Evolutionary conservation across 2,113 vertebrate species (phyloP), one percentile per base, ranked within the genome.

Genomic region (Ptychochromis oligacanthus): DNA sequence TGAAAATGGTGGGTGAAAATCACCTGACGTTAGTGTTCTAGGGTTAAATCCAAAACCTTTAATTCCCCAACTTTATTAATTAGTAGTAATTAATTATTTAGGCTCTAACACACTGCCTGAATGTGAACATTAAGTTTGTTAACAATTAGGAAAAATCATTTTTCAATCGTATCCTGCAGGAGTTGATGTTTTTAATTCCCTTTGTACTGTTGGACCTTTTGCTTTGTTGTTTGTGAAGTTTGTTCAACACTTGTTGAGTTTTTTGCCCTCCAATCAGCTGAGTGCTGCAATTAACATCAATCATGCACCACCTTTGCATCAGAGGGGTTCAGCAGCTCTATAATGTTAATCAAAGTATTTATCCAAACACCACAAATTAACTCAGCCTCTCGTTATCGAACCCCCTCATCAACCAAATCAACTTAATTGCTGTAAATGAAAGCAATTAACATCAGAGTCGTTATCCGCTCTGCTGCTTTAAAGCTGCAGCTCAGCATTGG

Each of bases 331-430:
- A 57, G 31, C 11, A 5, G 65, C 75, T 62, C 40, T 1, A 2
- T 7, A 18, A 61, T 4, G 40, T 62, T 86, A 84, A 89, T 87
- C 15, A 88, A 31, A 64, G 79, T 90, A 81, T 92, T 94, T 85
- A 88, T 84, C 81, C 67, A 88, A 82, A 91, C 14, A 67, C 81
- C 59, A 62, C 77, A 17, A 89, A 90, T 91, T 82, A 86, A 81
- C 81, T 15, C 77, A 67, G 54, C 77, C 55, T 7, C 91, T 87
- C 24, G 46, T 88, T 70, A 86, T n/a, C 54, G 72, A 89, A 72
- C 77, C 88, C 83, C 34, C 77, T 81, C 84, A 92, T 91, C 90
- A 86, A 38, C 46, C 78, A 40, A 88, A 90, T 90, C 86, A 88
- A 67, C 52, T 31, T 56, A 88, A 90, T 67, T 77, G 74, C 80